These are phyloP conservation scores for Marronus borbonicus DNA, from an alignment of 2,888 invertebrate species.

Conservation along the genomic window DNA sequence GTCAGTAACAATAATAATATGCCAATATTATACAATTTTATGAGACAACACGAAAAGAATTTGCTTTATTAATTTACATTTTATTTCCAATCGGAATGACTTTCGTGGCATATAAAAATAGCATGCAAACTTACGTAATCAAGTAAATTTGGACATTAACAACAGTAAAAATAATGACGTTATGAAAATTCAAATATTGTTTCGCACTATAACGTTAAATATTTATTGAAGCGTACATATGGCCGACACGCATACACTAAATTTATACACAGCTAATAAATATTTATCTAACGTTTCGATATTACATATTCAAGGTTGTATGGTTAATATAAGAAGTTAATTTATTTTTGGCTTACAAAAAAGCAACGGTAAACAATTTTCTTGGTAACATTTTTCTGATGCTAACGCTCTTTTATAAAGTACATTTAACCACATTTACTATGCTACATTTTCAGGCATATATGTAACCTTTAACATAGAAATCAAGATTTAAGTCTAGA, in stretches of 20 bases:
- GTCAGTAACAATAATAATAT: too few species aligned
- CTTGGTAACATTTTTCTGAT: too few species aligned
- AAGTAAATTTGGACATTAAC: conserved; percentile 35
- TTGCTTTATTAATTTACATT: not conserved
- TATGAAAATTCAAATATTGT: conserved; percentile 38
- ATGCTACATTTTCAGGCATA: too few species aligned
- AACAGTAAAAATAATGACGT: conserved; percentile 26
- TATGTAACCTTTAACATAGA: not conserved
- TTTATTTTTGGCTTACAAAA: not conserved
- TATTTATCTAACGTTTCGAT: conserved; percentile 42
- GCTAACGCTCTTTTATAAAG: too few species aligned
- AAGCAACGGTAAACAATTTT: too few species aligned
- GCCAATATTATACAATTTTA: too few species aligned
- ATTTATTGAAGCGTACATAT: conserved; percentile 7
- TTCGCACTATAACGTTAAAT: conserved; percentile 10
- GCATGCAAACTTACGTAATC: conserved; percentile 12
- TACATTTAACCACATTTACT: too few species aligned
- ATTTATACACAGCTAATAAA: conserved; percentile 31
- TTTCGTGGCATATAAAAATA: not conserved
- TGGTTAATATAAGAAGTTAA: conserved; percentile 20
- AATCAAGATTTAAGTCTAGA: too few species aligned
- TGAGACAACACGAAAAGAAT: not conserved
- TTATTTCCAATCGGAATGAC: not conserved
- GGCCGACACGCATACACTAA: conserved; percentile 15
- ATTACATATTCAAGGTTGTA: conserved; percentile 35